Percentiles rank a stretch among this genome's conserved stretches.
phyloP scores from a whole-genome alignment of 2,888 invertebrate genomes.

The Thysanoteuthis rhombus region DNA sequence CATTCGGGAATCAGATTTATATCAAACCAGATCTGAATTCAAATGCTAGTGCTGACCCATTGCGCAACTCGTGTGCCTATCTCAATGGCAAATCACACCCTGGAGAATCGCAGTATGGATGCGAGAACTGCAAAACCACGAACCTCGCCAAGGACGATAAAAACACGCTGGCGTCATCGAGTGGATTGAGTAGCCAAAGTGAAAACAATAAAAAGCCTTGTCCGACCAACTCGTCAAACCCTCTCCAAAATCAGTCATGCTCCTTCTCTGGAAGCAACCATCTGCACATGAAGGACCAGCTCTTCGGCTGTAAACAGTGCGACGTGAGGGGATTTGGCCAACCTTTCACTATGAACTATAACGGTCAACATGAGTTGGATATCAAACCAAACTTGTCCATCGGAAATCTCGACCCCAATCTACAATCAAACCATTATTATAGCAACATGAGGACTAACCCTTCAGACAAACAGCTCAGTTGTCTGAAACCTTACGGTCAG shows the following conservation, averaged over 20 bases:
- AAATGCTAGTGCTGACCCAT: not conserved
- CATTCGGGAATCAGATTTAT: not conserved
- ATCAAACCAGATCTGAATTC: not conserved
- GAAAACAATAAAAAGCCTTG: conserved; percentile 13
- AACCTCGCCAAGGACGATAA: conserved; percentile 1
- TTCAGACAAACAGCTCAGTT: conserved; percentile 16
- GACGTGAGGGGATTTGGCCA: conserved; percentile 16
- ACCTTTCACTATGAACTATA: not conserved
- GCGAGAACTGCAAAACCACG: conserved; percentile 17
- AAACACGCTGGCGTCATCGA: not conserved
- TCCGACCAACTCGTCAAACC: not conserved
- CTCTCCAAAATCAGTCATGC: conserved; percentile 15
- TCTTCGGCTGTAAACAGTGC: conserved; percentile 25
- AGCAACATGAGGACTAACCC: conserved; percentile 18
- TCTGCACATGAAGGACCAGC: not conserved
- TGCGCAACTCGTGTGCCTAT: conserved; percentile 19
- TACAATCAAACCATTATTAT: conserved; percentile 17
- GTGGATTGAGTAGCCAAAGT: not conserved
- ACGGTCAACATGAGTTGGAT: conserved; percentile 13
- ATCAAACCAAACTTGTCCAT: conserved; percentile 20
- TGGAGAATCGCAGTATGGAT: conserved; percentile 14
- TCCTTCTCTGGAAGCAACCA: not conserved
- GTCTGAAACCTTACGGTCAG: not conserved
- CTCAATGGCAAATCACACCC: not conserved
- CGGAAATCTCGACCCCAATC: conserved; percentile 14